phyloP scores from a whole-genome alignment of 2,888 invertebrate species.

The Stenoptilia bipunctidactyla region DNA sequence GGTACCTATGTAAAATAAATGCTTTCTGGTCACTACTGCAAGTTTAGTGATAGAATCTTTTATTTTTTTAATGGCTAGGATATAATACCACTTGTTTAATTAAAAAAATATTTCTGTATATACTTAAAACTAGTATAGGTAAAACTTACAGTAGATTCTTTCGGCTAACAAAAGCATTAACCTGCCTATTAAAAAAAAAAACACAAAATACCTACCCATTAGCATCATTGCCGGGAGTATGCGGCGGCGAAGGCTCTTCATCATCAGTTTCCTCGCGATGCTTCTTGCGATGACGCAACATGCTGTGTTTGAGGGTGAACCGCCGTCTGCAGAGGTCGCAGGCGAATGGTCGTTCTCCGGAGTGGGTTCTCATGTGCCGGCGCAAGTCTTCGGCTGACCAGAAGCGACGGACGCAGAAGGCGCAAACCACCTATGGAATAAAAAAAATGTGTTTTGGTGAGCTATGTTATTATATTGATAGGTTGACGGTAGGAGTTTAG shows the following conservation, averaged over 20 bases:
- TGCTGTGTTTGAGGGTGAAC: slow-evolving; percentile 94
- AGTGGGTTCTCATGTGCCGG: slow-evolving; percentile 94
- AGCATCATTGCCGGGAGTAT: slow-evolving; percentile 53
- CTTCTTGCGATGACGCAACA: slow-evolving; percentile 93
- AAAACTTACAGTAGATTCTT: too few species aligned
- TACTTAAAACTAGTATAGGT: slow-evolving; percentile 1
- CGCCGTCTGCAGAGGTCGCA: slow-evolving; percentile 90
- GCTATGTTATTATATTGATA: background rate
- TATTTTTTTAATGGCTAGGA: too few species aligned
- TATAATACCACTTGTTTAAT: too few species aligned
- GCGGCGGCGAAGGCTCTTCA: slow-evolving; percentile 62
- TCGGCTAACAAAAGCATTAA: too few species aligned
- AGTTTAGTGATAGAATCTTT: too few species aligned
- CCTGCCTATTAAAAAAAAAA: too few species aligned
- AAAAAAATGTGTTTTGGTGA: slow-evolving; percentile 2
- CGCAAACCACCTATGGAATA: slow-evolving; percentile 79
- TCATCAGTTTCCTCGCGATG: slow-evolving; percentile 75
- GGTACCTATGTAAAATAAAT: too few species aligned
- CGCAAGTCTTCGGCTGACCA: slow-evolving; percentile 95
- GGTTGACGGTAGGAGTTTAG: too few species aligned
- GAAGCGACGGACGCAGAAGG: slow-evolving; percentile 92
- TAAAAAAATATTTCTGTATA: background rate
- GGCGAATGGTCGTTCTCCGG: slow-evolving; percentile 91
- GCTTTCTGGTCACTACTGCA: too few species aligned
- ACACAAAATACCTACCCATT: slow-evolving; percentile 49